phyloP scores from a whole-genome alignment of 1,140 invertebrate species.

The Bombus confusus region DNA sequence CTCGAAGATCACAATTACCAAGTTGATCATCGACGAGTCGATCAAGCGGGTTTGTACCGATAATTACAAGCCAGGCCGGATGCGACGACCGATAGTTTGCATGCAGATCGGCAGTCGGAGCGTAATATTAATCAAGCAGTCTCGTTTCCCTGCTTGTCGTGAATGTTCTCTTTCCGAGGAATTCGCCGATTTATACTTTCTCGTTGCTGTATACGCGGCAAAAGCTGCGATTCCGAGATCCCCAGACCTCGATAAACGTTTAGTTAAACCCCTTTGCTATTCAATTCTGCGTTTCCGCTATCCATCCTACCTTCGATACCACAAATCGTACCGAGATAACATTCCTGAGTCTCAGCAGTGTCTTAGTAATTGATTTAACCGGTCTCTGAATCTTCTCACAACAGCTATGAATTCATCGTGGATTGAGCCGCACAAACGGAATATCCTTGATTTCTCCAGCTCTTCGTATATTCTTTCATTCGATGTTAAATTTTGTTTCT shows the following conservation, averaged over 20 bases:
- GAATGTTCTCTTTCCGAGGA: slow-evolving; percentile 25
- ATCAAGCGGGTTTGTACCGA: neutral
- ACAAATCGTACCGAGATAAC: neutral
- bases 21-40: neutral
- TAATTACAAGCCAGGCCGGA: slow-evolving; percentile 22
- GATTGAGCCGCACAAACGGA: neutral
- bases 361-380: neutral
- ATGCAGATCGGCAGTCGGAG: neutral
- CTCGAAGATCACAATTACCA: neutral
- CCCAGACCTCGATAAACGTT: slow-evolving; percentile 32
- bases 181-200: slow-evolving; percentile 8
- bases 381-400: neutral
- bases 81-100: slow-evolving; percentile 17
- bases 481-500: no score
- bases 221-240: neutral
- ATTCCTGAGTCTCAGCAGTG: neutral
- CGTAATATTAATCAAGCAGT: slow-evolving; percentile 22
- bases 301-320: neutral
- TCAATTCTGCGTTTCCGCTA: neutral
- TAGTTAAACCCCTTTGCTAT: slow-evolving; percentile 22
- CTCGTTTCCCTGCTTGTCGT: slow-evolving; percentile 10
- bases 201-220: slow-evolving; percentile 9
- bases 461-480: no score
- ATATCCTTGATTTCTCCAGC: no score
- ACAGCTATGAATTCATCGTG: neutral